Base-by-base conservation (phyloP, 2,888 invertebrate species). In the Cephus rjabovi region DNA sequence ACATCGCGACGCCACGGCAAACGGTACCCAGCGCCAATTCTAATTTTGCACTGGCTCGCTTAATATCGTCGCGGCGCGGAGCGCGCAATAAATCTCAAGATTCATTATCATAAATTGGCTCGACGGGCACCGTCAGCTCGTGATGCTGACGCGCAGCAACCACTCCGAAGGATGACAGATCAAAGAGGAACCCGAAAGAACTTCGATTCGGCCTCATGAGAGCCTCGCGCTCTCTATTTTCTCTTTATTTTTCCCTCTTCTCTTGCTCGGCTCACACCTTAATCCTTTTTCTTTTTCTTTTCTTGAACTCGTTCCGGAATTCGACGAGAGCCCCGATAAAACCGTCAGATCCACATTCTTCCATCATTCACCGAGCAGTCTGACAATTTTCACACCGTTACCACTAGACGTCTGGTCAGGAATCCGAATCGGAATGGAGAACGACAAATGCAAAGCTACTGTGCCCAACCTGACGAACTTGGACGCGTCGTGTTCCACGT, bases 41-140 rank as follows among this genome's bases (percentile, higher is more conserved):
- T 89, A 89, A 89, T 88, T 89, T 87, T 86, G 89, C 84, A 77
- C 83, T 70, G 84, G 84, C 85, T 83, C 86, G 84, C 84, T 87
- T 87, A 88, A 88, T 89, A 87, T 88, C 85, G 86, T 84, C 86
- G 87, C 87, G 83, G 86, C 86, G 86, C 86, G 87, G 87, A 87
- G 83, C 82, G 84, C 83, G 84, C 86, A 81, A 89, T 89, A 89
- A 89, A 89, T 89, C 89, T 89, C 82, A 74, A 79, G 87, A 86
- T 88, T 89, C 89, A 89, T 89, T 89, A 89, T 89, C 89, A 89
- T 89, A 89, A 89, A 89, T 89, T 89, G 89, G 88, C 85, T 80
- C 79, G 83, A 84, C 84, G 85, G 84, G 69, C 83, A 75, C 70
- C 82, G 82, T 82, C 82, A 79, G 75, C 56, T 77, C 77, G 81